A percentile compares a stretch with the other conserved stretches of the same genome.
phyloP scores from a whole-genome alignment of 2,113 vertebrate genomes.

The Procavia capensis region DNA sequence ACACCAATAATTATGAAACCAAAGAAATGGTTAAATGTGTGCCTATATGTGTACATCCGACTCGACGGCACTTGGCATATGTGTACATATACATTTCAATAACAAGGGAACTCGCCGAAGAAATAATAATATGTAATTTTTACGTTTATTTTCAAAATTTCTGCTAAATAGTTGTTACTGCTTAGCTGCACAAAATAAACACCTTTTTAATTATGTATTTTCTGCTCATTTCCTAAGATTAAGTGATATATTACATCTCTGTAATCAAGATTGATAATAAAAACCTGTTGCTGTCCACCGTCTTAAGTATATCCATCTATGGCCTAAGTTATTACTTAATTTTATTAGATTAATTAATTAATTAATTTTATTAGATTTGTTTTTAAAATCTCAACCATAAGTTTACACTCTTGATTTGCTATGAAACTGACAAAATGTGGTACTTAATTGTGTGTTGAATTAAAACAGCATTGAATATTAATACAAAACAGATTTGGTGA shows the following conservation, averaged over 20 bases:
- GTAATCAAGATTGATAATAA: background rate
- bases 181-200: background rate
- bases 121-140: background rate
- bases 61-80: no score
- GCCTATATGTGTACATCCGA: no score
- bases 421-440: background rate
- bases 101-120: background rate
- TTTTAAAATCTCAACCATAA: background rate
- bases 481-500: background rate
- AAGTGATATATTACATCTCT: background rate
- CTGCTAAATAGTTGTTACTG: background rate
- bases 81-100: background rate
- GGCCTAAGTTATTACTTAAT: background rate
- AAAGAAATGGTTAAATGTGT: background rate
- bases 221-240: background rate
- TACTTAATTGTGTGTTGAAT: background rate
- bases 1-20: background rate
- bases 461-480: background rate
- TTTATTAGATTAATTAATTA: background rate
- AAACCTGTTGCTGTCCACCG: no score
- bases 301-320: rapidly evolving
- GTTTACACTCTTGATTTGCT: background rate
- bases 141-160: background rate
- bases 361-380: conserved; percentile 18
- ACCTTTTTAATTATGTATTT: background rate